These are phyloP conservation scores for Pipistrellus pygmaeus DNA, from an alignment of 2,797 vertebrate genomes.

Conservation along the genomic window DNA sequence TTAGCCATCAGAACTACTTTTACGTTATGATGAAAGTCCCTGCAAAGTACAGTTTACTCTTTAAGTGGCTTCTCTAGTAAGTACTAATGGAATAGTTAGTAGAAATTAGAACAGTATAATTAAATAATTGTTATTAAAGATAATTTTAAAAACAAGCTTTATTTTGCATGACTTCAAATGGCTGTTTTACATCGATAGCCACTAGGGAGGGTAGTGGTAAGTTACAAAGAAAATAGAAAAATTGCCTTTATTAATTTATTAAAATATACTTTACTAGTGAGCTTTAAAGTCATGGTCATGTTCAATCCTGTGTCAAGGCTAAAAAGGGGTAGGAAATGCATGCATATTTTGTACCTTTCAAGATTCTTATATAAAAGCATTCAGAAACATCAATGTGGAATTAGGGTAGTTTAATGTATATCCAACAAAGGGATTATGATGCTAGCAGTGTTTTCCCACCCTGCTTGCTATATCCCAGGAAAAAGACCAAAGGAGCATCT, in stretches of 20 bases:
- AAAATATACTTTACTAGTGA: not conserved
- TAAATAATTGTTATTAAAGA: not conserved
- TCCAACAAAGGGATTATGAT: not conserved
- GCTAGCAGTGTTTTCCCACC: not conserved
- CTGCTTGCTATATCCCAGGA: not conserved
- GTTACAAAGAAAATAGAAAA: not conserved
- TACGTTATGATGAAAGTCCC: not conserved
- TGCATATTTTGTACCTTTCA: not conserved
- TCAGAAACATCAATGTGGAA: not conserved
- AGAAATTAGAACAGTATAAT: not conserved
- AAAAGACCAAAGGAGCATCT: conserved; percentile 33
- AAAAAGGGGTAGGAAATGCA: not conserved
- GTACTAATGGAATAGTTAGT: not conserved
- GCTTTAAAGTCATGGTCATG: not conserved
- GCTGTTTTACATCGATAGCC: not conserved
- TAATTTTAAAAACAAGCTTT: not conserved
- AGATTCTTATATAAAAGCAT: not conserved
- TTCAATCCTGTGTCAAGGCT: not conserved
- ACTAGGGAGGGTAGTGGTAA: not conserved
- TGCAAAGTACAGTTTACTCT: not conserved
- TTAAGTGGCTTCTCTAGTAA: not conserved
- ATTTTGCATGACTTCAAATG: not conserved
- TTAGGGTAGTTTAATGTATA: not conserved
- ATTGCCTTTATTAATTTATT: not conserved
- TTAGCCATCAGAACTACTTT: not conserved